Conservation (phyloP, 2,113 vertebrate species). For the Shinisaurus crocodilurus region DNA sequence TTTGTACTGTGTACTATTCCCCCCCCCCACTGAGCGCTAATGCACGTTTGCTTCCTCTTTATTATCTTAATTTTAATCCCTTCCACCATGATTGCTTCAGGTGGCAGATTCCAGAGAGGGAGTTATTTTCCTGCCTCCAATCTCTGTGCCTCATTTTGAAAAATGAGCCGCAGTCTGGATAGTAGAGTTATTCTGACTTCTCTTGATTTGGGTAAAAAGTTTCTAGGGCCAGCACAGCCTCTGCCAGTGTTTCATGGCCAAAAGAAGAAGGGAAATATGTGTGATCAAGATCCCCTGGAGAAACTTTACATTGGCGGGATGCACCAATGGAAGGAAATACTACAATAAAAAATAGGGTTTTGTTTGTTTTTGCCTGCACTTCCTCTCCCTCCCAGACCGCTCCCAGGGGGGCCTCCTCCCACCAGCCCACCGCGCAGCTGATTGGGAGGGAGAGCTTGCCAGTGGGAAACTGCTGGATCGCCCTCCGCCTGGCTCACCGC, state of each 20-base stretch:
- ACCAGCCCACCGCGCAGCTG: too few relatives aligned
- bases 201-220: neutral
- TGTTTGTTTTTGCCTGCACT: too few relatives aligned
- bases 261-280: neutral
- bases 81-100: neutral
- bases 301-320: too few relatives aligned
- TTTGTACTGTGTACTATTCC: neutral
- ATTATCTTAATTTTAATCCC: neutral
- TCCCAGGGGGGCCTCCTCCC: too few relatives aligned
- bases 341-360: too few relatives aligned
- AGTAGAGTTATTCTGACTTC: neutral
- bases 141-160: neutral
- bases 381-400: too few relatives aligned
- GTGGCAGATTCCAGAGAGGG: neutral
- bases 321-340: neutral
- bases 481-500: too few relatives aligned
- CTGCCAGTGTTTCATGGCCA: neutral
- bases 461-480: too few relatives aligned
- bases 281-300: neutral
- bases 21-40: neutral
- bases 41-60: neutral
- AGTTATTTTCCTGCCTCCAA: neutral
- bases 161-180: neutral
- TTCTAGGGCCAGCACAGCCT: neutral
- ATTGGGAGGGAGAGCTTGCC: too few relatives aligned